These are phyloP conservation scores for Smittia sp. DNA, from an alignment of 2,888 invertebrate genomes.

Conservation along the genomic window DNA sequence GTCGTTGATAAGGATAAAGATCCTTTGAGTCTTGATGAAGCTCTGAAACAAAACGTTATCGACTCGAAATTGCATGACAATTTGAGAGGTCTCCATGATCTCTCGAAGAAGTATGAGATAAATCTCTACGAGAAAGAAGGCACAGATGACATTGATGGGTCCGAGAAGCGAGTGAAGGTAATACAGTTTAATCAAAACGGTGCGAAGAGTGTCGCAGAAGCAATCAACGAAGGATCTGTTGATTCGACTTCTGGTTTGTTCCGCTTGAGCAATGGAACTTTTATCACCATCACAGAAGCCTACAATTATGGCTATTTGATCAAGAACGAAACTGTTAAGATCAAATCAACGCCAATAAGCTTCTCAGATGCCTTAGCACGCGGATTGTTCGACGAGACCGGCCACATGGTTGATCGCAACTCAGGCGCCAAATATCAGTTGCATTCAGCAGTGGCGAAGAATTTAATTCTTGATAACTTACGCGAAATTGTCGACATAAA, in stretches of 20 bases:
- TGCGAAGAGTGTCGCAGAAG: constrained; percentile 74
- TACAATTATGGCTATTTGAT: constrained; percentile 79
- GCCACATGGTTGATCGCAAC: constrained; percentile 83
- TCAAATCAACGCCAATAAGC: constrained; percentile 75
- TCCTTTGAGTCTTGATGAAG: constrained; percentile 56
- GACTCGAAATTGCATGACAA: constrained; percentile 47
- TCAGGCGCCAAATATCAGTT: constrained; percentile 79
- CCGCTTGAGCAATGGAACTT: constrained; percentile 68
- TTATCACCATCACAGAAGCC: constrained; percentile 81
- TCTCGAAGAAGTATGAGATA: constrained; percentile 60
- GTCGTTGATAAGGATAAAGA: constrained; percentile 50
- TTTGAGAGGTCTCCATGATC: constrained; percentile 53
- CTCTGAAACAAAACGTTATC: constrained; percentile 55
- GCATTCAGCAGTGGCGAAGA: constrained; percentile 75
- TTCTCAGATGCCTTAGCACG: constrained; percentile 83
- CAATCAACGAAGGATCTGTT: constrained; percentile 78
- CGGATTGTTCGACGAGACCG: constrained; percentile 78
- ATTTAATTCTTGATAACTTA: constrained; percentile 73
- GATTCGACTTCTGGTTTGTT: constrained; percentile 80
- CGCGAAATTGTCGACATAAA: constrained; percentile 83
- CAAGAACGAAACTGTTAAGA: constrained; percentile 71
- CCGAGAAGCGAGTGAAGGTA: constrained; percentile 75
- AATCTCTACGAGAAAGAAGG: constrained; percentile 77
- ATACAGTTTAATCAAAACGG: constrained; percentile 45
- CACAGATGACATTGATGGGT: constrained; percentile 64